A percentile compares a stretch with the other conserved stretches of the same genome.
phyloP scores from a whole-genome alignment of 2,888 invertebrate species.

The Caenorhabditis sp. region DNA sequence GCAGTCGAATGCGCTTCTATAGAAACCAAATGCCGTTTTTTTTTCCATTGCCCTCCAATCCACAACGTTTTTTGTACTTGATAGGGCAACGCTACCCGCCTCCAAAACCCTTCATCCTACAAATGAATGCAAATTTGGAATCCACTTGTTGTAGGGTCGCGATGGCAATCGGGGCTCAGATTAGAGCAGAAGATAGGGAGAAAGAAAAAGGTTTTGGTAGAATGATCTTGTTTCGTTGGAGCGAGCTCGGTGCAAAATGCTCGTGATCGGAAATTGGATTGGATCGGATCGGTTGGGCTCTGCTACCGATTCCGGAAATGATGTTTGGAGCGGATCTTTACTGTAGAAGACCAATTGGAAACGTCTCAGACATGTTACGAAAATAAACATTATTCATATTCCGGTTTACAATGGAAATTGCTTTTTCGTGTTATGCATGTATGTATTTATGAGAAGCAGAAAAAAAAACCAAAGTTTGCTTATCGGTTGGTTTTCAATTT shows the following conservation, averaged over 20 bases:
- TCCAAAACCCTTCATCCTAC: conserved; percentile 1
- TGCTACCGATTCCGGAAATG: too few relatives aligned
- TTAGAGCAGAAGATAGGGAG: background rate
- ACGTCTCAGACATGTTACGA: too few relatives aligned
- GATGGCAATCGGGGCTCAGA: background rate
- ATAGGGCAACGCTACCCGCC: background rate
- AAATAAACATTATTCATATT: background rate
- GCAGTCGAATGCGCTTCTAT: conserved; percentile 14
- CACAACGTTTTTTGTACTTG: conserved; percentile 3
- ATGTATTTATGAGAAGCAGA: background rate
- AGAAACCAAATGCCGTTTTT: background rate
- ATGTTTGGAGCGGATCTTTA: too few relatives aligned
- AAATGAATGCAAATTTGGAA: conserved; percentile 8
- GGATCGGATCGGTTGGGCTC: too few relatives aligned
- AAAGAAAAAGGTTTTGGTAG: background rate
- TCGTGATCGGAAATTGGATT: background rate
- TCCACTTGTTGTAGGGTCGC: background rate
- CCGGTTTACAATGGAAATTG: background rate
- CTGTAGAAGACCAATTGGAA: too few relatives aligned
- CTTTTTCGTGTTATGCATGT: background rate
- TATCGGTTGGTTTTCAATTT: too few relatives aligned
- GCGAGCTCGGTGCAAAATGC: background rate
- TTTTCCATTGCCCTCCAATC: background rate
- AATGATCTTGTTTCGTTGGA: conserved; percentile 2
- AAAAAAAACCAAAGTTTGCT: too few relatives aligned